phyloP scores from a whole-genome alignment of 2,797 vertebrate species.

The Streptopelia turtur region DNA sequence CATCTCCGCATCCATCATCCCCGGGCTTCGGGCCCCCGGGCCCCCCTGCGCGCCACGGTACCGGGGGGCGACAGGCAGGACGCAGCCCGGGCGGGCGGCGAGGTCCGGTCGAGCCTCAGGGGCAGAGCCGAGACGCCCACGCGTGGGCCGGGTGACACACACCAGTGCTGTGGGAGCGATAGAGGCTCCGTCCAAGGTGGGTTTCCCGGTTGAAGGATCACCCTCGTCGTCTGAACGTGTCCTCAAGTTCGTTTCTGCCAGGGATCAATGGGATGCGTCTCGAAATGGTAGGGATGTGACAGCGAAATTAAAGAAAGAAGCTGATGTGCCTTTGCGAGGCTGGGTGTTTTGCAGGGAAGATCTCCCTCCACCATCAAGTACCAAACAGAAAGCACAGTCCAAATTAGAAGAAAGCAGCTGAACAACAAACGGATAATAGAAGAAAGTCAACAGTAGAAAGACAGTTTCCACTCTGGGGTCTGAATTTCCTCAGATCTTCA shows the following conservation, averaged over 20 bases:
- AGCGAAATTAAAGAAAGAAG: not conserved
- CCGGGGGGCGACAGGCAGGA: not conserved
- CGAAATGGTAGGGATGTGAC: slow-evolving; percentile 21
- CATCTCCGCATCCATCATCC: not conserved
- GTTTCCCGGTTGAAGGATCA: not conserved
- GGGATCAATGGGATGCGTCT: not conserved
- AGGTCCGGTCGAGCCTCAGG: not conserved
- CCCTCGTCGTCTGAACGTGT: not conserved
- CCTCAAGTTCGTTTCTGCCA: not conserved
- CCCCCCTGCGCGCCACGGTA: not conserved
- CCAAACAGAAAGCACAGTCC: slow-evolving; percentile 9
- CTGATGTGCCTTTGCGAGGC: slow-evolving; percentile 11
- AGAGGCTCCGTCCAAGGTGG: not conserved
- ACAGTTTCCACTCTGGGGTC: slow-evolving; percentile 35
- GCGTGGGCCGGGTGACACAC: not conserved
- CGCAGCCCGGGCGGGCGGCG: not conserved
- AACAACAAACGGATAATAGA: slow-evolving; percentile 11
- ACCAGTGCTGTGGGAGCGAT: not conserved
- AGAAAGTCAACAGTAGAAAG: slow-evolving; percentile 39
- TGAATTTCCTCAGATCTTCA: slow-evolving; percentile 63
- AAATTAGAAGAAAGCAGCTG: slow-evolving; percentile 42
- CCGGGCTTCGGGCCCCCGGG: not conserved
- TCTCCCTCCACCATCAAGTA: slow-evolving; percentile 22
- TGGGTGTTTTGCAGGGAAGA: not conserved
- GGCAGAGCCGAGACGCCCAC: not conserved